phyloP scores from a whole-genome alignment of 1,140 invertebrate genomes.

The Dysdera silvatica region DNA sequence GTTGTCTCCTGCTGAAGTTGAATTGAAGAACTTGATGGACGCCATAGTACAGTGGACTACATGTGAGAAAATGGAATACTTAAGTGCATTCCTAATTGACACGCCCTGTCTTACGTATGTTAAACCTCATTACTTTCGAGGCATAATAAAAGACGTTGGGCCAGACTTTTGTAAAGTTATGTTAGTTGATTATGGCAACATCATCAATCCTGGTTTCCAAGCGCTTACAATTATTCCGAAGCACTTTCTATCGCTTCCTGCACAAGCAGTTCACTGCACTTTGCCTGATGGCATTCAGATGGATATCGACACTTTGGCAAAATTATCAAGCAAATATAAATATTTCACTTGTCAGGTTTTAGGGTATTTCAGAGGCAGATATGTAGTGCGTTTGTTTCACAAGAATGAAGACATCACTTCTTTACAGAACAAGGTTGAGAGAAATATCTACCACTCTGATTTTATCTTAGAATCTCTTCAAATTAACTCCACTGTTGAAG shows the following conservation, averaged over 20 bases:
- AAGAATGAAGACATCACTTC: not conserved
- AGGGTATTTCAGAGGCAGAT: not conserved
- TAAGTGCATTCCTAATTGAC: not conserved
- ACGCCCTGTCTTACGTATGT: constrained; percentile 5
- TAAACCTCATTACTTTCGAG: not conserved
- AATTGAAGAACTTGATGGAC: constrained; percentile 20
- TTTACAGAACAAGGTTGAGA: no score
- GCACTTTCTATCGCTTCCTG: constrained; percentile 53
- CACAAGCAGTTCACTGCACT: constrained; percentile 67
- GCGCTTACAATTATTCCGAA: constrained; percentile 44
- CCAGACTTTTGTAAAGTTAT: constrained; percentile 46
- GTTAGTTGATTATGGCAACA: constrained; percentile 70
- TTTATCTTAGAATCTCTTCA: not conserved
- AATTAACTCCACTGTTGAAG: constrained; percentile 7
- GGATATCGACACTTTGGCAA: constrained; percentile 17
- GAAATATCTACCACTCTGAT: not conserved
- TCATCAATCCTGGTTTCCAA: constrained; percentile 49
- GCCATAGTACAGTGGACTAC: not conserved
- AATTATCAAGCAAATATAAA: not conserved
- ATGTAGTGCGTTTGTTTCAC: constrained; percentile 3
- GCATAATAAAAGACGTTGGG: not conserved
- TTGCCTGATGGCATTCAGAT: constrained; percentile 43
- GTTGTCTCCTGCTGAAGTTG: constrained; percentile 1
- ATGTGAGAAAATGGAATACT: not conserved
- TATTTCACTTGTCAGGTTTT: constrained; percentile 3